Base-by-base conservation (phyloP, 1,140 invertebrate species). In the Magallana angulata region DNA sequence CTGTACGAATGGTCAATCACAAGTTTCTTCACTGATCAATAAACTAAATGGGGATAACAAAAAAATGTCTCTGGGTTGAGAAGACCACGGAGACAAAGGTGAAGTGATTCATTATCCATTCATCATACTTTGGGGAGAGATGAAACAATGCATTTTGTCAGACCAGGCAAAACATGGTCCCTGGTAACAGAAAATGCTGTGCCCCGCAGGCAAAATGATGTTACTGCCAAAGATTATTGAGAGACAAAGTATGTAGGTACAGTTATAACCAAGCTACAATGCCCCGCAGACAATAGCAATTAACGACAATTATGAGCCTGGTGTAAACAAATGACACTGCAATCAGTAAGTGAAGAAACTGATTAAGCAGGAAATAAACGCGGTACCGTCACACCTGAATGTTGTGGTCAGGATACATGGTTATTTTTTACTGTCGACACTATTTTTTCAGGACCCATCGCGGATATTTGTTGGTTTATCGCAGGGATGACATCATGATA, bases 231-330 rank as follows among this genome's bases (percentile, higher is more conserved):
- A 84, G 82, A 84, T 84, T 84, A 84, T 84, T 62, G 82, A 84
- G 82, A 84, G 82, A 84, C 82, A 84, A 84, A 84, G 58, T 84
- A 84, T 84, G 82, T 84, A 84, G 82, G 57, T 84, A 84, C 82
- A 84, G 57, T 84, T 84, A 84, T 84, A 76, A 64, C 24, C 57
- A 62, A 16, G 57, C 56, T 59, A 57, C 30, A 62, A 60, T 84
- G 82, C 82, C 82, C 82, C 58, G 36, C 14, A 84, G 82, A 36
- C 59, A 84, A 84, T 58, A 18, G 82, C 57, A 84, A 84, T 84
- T 84, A 84, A 84, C 82, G 57, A 84, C 82, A 84, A 84, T 84
- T 84, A 84, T 62, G 57, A 84, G 56, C n/a, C 58, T 59, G 57
- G 57, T 48, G 82, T 84, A 84, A 84, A 84, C 82, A 84, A 84